Evolutionary conservation across 2,888 invertebrate species (phyloP), one percentile per base, ranked within the genome.

Genomic region (Tipula vernalis): DNA sequence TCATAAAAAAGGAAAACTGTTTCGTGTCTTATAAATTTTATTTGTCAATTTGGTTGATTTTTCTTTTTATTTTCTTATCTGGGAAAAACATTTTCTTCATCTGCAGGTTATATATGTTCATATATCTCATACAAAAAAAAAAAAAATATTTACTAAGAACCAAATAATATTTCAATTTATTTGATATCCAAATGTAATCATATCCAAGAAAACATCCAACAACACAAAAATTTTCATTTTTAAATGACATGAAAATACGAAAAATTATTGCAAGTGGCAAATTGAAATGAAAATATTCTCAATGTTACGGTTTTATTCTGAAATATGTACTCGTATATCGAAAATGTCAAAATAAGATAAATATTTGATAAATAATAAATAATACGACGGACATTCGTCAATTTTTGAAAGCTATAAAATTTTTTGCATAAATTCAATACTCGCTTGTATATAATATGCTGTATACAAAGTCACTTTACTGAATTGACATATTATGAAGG

Each of bases 361-460:
- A 57, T 39, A 57, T 57, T 5, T 57, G 51, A 57, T 57, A 57
- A 71, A 71, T 71, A 71, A 71, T 71, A 71, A 71, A 71, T 71
- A 71, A 71, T 71, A 71, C 71, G 71, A 71, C 71, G 71, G 71
- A 71, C 71, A 71, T 71, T 71, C 71, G 71, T 71, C 71, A 71
- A 28, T 71, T 71, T 28, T 71, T 10, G 28, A 12, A 71, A 28
- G 71, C 10, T 71, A 28, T 71, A 71, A 18, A 71, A 71, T 10
- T 3, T 71, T 71, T 71, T 57, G 51, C 15, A 57, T 1, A 57
- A 15, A 57, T 57, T 57, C 15, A 15, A n/a, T 57, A 6, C 15
- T 44, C 8, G 10, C n/a, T 3, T n/a, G n/a, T 51, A 5, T 47
- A 47, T n/a, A 10, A 15, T n/a, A 6, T n/a, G 6, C 28, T 28